Percentiles rank a stretch among this genome's conserved stretches.
These are phyloP conservation scores for Beris chalybata DNA, from an alignment of 2,888 invertebrate genomes.

Conservation along the genomic window DNA sequence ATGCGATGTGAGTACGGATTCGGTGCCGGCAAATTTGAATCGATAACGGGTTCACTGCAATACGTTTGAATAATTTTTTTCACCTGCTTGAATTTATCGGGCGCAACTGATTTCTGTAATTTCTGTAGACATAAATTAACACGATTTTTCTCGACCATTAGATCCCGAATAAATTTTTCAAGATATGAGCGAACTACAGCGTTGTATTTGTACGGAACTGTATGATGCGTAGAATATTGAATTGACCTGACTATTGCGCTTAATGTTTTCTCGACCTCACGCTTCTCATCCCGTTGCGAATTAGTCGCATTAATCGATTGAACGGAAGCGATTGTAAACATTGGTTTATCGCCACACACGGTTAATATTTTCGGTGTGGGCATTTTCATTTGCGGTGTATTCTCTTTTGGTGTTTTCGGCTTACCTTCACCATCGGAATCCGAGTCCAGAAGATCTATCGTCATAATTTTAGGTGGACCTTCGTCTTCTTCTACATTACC, in stretches of 20 bases:
- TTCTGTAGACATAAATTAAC: constrained; percentile 27
- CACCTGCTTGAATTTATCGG: constrained; percentile 11
- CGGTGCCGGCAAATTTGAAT: constrained; percentile 12
- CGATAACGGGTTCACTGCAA: constrained; percentile 22
- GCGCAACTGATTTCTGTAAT: neutral
- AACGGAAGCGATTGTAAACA: constrained; percentile 29
- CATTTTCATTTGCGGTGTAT: neutral
- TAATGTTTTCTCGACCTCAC: constrained; percentile 2
- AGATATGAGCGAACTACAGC: constrained; percentile 2
- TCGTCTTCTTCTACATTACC: neutral
- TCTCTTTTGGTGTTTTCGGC: neutral
- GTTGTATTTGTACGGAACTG: constrained; percentile 22
- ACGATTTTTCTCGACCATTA: constrained; percentile 25
- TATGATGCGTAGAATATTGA: constrained; percentile 10
- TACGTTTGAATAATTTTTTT: constrained; percentile 20
- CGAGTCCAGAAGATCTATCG: constrained; percentile 25
- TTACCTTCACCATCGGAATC: constrained; percentile 24
- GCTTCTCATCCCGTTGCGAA: neutral
- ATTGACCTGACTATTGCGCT: constrained; percentile 2
- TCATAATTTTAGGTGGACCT: constrained; percentile 5
- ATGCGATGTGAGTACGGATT: constrained; percentile 25
- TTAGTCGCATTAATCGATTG: constrained; percentile 21
- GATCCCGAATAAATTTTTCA: constrained; percentile 11
- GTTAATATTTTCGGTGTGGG: constrained; percentile 2
- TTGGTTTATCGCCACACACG: constrained; percentile 3